Evolutionary conservation across 2,113 vertebrate species (phyloP).

Genomic region (Chaetorhynchus papuensis): DNA sequence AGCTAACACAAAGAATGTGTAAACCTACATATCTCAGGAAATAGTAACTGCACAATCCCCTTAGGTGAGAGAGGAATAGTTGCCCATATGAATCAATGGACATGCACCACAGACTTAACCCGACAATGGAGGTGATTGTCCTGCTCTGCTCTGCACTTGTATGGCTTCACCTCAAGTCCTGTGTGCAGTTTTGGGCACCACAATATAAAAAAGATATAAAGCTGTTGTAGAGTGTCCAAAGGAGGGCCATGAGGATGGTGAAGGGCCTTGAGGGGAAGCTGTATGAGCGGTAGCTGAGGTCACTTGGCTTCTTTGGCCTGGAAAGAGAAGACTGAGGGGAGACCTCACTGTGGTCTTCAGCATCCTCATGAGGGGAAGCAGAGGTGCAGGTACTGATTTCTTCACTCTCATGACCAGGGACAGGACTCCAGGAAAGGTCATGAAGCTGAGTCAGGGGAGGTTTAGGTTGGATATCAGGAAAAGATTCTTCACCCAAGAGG

Average conservation of each 20-base stretch:
- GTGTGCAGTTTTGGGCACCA: background rate
- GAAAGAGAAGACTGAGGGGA: background rate
- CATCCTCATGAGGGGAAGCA: background rate
- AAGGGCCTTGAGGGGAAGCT: background rate
- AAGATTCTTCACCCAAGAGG: background rate
- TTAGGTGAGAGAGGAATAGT: background rate
- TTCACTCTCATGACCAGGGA: background rate
- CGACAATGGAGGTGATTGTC: accelerated
- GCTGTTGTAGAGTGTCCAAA: background rate
- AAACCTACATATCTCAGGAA: background rate
- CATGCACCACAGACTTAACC: background rate
- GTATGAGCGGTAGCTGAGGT: background rate
- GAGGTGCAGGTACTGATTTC: background rate
- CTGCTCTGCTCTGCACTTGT: background rate
- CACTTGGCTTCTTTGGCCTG: background rate
- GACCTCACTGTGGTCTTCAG: background rate
- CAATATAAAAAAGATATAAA: background rate
- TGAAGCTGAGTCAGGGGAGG: background rate
- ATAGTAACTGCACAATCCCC: background rate
- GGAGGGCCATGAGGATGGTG: background rate
- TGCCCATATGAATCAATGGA: background rate
- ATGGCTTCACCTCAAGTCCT: background rate
- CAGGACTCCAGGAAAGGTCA: background rate
- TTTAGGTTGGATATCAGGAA: background rate
- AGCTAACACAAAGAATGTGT: background rate